Percentiles rank a stretch among this genome's conserved stretches.
These are phyloP conservation scores for Oligia fasciuncula DNA, from an alignment of 2,888 invertebrate genomes.

Conservation along the genomic window DNA sequence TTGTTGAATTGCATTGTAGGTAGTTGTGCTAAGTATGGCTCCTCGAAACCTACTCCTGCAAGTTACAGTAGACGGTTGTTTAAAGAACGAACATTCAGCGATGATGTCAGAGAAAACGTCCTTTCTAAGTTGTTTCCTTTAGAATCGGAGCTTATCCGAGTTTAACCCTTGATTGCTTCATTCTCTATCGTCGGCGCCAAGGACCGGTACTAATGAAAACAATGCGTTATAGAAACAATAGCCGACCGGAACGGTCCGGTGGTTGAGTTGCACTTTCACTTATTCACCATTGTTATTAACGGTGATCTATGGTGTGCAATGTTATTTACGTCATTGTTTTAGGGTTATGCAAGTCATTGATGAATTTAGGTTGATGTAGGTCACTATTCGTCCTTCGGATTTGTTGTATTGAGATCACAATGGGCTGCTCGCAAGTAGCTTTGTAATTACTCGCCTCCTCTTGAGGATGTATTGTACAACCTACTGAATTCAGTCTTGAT, in stretches of 20 bases:
- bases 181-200: constrained; percentile 76
- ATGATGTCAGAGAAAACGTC: neutral
- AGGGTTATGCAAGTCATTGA: constrained; percentile 78
- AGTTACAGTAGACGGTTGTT: neutral
- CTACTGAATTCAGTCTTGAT: constrained; percentile 3
- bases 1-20: neutral
- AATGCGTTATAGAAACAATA: constrained; percentile 86
- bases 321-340: constrained; percentile 77
- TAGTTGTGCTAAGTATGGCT: neutral
- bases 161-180: constrained; percentile 54
- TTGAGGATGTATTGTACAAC: neutral
- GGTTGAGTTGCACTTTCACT: constrained; percentile 87
- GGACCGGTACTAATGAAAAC: constrained; percentile 83
- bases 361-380: constrained; percentile 59
- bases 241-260: constrained; percentile 81
- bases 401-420: constrained; percentile 40
- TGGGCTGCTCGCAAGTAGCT: constrained; percentile 14
- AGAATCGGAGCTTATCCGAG: constrained; percentile 22
- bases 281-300: constrained; percentile 84
- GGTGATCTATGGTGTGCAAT: constrained; percentile 76
- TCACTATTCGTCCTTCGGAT: constrained; percentile 56
- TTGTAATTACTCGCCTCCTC: neutral
- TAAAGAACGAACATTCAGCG: neutral
- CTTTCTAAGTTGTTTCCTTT: constrained; percentile 11
- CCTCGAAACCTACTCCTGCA: neutral